phyloP scores from a whole-genome alignment of 2,888 invertebrate genomes.

The Kuschelorhynchus macadamiae region DNA sequence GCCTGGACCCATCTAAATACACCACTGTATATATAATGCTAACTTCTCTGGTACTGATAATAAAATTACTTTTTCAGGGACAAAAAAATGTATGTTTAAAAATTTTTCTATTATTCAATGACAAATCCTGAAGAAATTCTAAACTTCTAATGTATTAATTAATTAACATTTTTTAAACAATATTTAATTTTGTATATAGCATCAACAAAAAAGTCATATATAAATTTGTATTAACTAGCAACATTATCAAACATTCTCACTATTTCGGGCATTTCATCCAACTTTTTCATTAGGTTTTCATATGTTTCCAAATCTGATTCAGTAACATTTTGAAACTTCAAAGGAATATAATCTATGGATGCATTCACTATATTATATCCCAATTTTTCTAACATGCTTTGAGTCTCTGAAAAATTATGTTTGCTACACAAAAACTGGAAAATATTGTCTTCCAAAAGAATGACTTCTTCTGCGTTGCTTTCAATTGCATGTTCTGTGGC shows the following conservation, averaged over 20 bases:
- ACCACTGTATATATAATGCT: no score
- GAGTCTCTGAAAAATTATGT: constrained; percentile 68
- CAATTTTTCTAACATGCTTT: constrained; percentile 67
- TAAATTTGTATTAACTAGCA: constrained; percentile 52
- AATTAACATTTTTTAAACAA: no score
- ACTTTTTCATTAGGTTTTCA: constrained; percentile 69
- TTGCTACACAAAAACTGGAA: constrained; percentile 75
- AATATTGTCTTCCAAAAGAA: constrained; percentile 66
- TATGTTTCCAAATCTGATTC: constrained; percentile 70
- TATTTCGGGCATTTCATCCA: constrained; percentile 74
- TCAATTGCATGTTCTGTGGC: constrained; percentile 79
- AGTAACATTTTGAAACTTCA: constrained; percentile 67
- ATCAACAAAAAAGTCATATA: no score
- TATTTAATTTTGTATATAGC: no score
- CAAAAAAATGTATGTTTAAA: no score
- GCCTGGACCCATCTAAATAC: no score
- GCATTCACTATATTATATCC: constrained; percentile 70
- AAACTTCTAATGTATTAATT: no score
- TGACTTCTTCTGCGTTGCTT: constrained; percentile 79
- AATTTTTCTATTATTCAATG: no score
- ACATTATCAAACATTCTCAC: constrained; percentile 75
- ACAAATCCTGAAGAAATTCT: no score
- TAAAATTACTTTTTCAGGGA: no score
- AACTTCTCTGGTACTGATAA: no score
- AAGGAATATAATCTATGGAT: constrained; percentile 70